Evolutionary conservation across 2,113 vertebrate genomes (phyloP).

Genomic region (Crypturellus undulatus): DNA sequence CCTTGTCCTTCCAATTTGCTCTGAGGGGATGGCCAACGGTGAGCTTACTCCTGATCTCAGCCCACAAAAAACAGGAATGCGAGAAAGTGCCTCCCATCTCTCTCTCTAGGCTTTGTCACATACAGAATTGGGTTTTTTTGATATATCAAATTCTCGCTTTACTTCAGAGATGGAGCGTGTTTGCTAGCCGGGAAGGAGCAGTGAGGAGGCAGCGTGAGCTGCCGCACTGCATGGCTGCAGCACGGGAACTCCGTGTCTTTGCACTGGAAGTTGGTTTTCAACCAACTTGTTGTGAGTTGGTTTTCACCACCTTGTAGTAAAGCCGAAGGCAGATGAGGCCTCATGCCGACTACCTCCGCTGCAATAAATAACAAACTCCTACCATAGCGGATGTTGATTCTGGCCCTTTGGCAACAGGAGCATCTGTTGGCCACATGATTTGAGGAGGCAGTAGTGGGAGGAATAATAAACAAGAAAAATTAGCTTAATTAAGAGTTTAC

Average conservation of each 20-base stretch:
- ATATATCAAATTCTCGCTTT: neutral
- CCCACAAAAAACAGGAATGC: neutral
- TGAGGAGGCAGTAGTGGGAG: neutral
- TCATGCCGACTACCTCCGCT: constrained; percentile 47
- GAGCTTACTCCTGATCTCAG: neutral
- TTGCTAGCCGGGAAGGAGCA: neutral
- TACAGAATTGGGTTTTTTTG: neutral
- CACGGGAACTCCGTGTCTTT: neutral
- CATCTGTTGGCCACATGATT: neutral
- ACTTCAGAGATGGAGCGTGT: neutral
- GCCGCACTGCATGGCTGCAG: neutral
- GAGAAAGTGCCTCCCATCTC: constrained; percentile 39
- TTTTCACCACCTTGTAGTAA: neutral
- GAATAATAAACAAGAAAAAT: neutral
- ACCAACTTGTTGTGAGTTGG: neutral
- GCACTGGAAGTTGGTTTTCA: neutral
- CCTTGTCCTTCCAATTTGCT: neutral
- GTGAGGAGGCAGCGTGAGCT: neutral
- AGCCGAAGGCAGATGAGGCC: neutral
- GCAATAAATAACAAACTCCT: constrained; percentile 17
- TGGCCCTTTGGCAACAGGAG: neutral
- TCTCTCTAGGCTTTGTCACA: neutral
- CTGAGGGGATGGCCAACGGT: neutral
- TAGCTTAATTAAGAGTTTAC: neutral
- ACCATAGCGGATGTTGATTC: neutral